Evolutionary conservation across 2,797 vertebrate species (phyloP), one percentile per base, ranked within the genome.

Genomic region (Microctenopoma stevenorrisi): DNA sequence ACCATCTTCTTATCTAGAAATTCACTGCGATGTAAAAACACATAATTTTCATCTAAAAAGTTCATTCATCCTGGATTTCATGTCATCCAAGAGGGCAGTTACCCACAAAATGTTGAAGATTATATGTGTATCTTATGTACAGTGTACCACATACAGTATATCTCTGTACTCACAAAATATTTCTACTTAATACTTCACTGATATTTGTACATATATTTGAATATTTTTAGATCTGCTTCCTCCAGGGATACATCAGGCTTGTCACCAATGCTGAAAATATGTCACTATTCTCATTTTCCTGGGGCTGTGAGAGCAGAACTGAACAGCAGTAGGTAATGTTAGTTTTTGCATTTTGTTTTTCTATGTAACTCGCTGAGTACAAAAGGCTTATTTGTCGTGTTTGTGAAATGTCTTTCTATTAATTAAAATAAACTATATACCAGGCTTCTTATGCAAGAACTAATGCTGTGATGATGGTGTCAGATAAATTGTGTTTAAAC

Each of bases 1-100:
- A 52, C 22, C 38, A 26, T 44, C 55, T 77, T 38, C 46, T 84
- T 72, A 86, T 86, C 55, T 63, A 62, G 64, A 77, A 86, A 87
- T 83, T 69, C 83, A 67, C 68, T 64, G 59, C 64, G 12, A 43
- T 57, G 72, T 72, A 7, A 82, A 84, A 68, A 86, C 79, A 60
- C 30, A 82, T 85, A 43, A 73, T 77, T 38, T 7, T 56, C 60
- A 62, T 79, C 52, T 76, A 52, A 64, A 51, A 69, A 79, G 76
- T 72, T 26, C 56, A 65, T 49, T 68, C 37, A 57, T 59, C 56
- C 22, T 62, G 46, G 52, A 22, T 74, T 75, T 52, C 43, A 78
- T 69, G 74, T 77, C 22, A 70, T 66, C 64, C 42, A 4, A 79
- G 12, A 70, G 28, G 25, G 30, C 5, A 35, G 33, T 35, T 35